Base-by-base conservation (phyloP, 2,888 invertebrate species). In the Danaus chrysippus region DNA sequence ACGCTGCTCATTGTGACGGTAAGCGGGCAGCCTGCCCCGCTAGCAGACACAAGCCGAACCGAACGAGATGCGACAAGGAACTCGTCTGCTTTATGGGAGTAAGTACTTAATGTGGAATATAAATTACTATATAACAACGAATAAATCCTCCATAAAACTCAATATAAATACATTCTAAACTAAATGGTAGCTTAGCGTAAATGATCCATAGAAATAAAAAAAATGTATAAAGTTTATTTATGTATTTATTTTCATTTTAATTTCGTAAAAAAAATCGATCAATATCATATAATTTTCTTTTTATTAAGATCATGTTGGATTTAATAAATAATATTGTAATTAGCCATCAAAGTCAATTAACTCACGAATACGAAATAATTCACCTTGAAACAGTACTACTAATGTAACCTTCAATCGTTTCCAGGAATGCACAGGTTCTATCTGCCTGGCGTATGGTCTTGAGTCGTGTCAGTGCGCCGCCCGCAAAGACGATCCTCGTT, bases 31-130 rank as follows among this genome's bases (percentile, higher is more conserved):
- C 95, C 76, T 99, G 99, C 87, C 99, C 99, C 42, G 94, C 95
- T 41, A 97, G 98, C 63, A 93, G 95, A 46, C 97, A 97, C 86
- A 98, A 98, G 84, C 95, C 96, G 10, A 97, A 99, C 88, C 95
- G 97, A 82, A 98, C 98, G 3, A 95, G 98, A 66, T 99, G 99
- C 86, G 98, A 99, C 83, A 96, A 98, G 81, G 97, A 98, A 82
- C 98, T 99, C 76, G 98, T 99, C 62, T 99, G 99, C 84, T 97
- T 96, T 78, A 96, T 97, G 95, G 99, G 99, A 82, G 97, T 97
- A 84, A 93, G 95, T 92, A 42, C n/a, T 42, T 17, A 12, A 17
- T 10, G 55, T 15, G 0, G 10, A 44, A 10, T 10, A 42, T 49
- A 11, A n/a, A 23, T 44, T 56, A 43, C 10, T 52, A 13, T n/a